Evolutionary conservation across 2,113 vertebrate species (phyloP), one percentile per base, ranked within the genome.

Genomic region (Cephalophus harveyi): DNA sequence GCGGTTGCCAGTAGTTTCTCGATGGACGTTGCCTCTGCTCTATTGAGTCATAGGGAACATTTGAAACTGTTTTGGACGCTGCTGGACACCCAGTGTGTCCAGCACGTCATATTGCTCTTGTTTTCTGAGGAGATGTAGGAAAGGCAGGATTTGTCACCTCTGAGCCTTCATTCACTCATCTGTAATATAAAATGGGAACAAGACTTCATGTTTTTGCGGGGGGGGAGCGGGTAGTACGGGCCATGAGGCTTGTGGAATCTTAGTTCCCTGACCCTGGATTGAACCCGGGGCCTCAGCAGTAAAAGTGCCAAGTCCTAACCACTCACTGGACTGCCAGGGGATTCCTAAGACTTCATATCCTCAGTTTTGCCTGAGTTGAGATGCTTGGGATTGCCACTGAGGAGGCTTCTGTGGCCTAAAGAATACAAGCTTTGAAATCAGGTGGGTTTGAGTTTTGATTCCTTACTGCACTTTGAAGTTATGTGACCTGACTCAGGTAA

Each of bases 371-470:
- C 1, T 85, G 74, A 78, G 15, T 25, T 28, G 82, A 74, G 88
- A 76, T 21, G 67, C 5, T 76, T 82, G 85, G 40, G 16, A 21
- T 33, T 81, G 33, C 36, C 25, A 15, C 5, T 8, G 52, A 62
- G 28, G 78, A 6, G 6, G 82, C 54, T 27, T 55, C 67, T 50
- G 19, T 87, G 36, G 55, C 50, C 27, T 33, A 28, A 48, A 84
- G 86, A 36, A 36, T 43, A 36, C 7, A 23, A 25, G 14, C 48
- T 79, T 19, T 27, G 46, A 64, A 96, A 78, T 64, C 13, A 36
- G 14, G 55, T 36, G 23, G 16, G 40, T 48, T 92, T 84, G 28
- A 59, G 23, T 57, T 96, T 84, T 54, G 62, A 94, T 82, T 92
- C 52, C 16, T 88, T 4, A 76, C 88, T 43, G 46, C 60, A 5